These are phyloP conservation scores for Podarcis raffonei DNA, from an alignment of 2,113 vertebrate species.

Conservation along the genomic window DNA sequence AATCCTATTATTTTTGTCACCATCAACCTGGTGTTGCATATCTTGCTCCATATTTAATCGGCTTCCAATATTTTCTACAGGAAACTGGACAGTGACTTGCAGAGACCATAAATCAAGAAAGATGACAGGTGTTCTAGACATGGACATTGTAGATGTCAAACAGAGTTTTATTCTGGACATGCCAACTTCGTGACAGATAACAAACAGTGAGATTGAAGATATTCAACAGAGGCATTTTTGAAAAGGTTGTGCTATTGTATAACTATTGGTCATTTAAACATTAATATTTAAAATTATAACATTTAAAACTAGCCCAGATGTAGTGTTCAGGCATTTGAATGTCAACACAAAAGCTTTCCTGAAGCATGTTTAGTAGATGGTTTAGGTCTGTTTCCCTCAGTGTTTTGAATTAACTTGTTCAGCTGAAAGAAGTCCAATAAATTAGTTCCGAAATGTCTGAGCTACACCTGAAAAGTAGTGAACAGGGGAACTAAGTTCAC, in stretches of 20 bases:
- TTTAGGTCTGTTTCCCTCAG: neutral
- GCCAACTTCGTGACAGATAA: neutral
- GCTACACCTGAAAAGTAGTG: too few relatives aligned
- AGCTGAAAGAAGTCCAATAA: too few relatives aligned
- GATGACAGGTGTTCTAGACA: neutral
- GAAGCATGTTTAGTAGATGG: neutral
- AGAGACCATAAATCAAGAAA: constrained; percentile 7
- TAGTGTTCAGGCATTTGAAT: neutral
- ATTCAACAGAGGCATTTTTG: neutral
- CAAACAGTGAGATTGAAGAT: neutral
- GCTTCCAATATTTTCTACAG: neutral
- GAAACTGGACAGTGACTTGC: neutral
- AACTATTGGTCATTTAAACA: neutral
- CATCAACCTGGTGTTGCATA: neutral
- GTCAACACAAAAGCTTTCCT: neutral
- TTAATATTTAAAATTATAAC: neutral
- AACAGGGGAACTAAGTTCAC: too few relatives aligned
- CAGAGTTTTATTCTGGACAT: neutral
- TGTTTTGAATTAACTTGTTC: too few relatives aligned
- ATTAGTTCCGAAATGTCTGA: too few relatives aligned
- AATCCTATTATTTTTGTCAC: constrained; percentile 17
- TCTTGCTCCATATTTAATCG: neutral
- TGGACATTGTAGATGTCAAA: neutral
- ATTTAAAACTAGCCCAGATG: neutral
- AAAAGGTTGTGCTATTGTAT: neutral